Evolutionary conservation across 2,113 vertebrate genomes (phyloP).

Genomic region (Proteles cristata): DNA sequence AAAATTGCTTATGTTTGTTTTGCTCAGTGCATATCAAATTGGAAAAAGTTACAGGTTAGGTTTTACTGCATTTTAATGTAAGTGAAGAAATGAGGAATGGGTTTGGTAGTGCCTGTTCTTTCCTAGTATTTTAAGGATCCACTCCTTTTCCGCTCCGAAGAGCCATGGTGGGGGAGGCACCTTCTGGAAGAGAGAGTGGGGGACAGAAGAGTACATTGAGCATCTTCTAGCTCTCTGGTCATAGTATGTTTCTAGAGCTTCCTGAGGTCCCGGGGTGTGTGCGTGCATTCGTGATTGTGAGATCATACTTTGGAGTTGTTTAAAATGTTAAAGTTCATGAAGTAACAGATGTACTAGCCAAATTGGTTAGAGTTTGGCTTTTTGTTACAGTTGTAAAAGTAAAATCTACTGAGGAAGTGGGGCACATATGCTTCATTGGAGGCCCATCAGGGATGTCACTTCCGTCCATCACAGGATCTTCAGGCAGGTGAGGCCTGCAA

Average conservation of each 20-base stretch:
- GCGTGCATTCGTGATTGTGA: fast-evolving
- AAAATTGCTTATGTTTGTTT: background rate
- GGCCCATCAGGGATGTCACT: background rate
- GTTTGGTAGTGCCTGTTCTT: background rate
- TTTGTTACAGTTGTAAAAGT: background rate
- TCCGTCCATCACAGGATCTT: background rate
- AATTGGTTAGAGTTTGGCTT: background rate
- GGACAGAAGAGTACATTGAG: fast-evolving
- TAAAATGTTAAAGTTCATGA: background rate
- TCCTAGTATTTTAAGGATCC: background rate
- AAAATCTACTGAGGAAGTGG: background rate
- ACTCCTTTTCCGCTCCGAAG: background rate
- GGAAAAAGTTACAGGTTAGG: background rate
- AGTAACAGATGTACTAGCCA: background rate
- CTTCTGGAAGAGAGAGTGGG: background rate
- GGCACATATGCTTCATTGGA: fast-evolving
- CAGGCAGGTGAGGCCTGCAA: background rate
- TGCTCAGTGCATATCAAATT: background rate
- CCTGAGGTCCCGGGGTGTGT: fast-evolving
- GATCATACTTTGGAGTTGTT: background rate
- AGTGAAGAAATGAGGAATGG: background rate
- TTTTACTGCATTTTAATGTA: background rate
- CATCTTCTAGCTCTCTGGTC: background rate
- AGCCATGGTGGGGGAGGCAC: fast-evolving
- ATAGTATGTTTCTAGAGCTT: fast-evolving